phyloP scores from a whole-genome alignment of 2,888 invertebrate species.

The Euzetes globulus region DNA sequence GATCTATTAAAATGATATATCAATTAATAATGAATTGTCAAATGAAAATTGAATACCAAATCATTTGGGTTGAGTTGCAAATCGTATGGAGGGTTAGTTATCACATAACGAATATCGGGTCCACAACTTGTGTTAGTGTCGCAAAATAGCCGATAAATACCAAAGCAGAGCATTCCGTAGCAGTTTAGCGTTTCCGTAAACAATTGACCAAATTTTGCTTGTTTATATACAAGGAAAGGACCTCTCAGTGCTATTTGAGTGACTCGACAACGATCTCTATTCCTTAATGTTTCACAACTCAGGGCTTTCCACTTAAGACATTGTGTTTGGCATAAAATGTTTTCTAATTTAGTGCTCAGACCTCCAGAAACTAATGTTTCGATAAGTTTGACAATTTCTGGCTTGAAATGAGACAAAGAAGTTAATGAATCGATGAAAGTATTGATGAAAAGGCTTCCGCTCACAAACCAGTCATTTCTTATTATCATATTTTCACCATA shows the following conservation, averaged over 20 bases:
- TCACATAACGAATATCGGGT: constrained; percentile 96
- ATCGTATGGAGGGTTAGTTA: constrained; percentile 98
- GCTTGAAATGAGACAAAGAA: constrained; percentile 99
- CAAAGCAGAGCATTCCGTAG: constrained; percentile 98
- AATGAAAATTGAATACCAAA: constrained; percentile 60
- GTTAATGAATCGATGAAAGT: constrained; percentile 98
- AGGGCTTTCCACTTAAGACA: constrained; percentile 95
- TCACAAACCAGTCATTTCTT: constrained; percentile 97
- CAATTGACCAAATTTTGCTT: constrained; percentile 93
- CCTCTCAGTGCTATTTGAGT: constrained; percentile 95
- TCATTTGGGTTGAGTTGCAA: constrained; percentile 92
- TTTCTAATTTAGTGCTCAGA: constrained; percentile 95
- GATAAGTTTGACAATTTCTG: constrained; percentile 97
- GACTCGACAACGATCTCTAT: constrained; percentile 93
- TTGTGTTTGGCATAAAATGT: constrained; percentile 97
- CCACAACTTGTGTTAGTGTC: constrained; percentile 88
- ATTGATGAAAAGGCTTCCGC: constrained; percentile 99
- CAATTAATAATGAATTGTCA: not conserved
- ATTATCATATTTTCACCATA: constrained; percentile 99
- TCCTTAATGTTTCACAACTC: constrained; percentile 91
- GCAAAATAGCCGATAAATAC: constrained; percentile 82
- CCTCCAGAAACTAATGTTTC: constrained; percentile 98
- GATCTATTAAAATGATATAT: not conserved
- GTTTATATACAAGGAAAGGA: constrained; percentile 89
- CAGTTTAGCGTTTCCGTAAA: constrained; percentile 92